Conservation (phyloP, 1,140 invertebrate species). For the Lasaia peninsularis region DNA sequence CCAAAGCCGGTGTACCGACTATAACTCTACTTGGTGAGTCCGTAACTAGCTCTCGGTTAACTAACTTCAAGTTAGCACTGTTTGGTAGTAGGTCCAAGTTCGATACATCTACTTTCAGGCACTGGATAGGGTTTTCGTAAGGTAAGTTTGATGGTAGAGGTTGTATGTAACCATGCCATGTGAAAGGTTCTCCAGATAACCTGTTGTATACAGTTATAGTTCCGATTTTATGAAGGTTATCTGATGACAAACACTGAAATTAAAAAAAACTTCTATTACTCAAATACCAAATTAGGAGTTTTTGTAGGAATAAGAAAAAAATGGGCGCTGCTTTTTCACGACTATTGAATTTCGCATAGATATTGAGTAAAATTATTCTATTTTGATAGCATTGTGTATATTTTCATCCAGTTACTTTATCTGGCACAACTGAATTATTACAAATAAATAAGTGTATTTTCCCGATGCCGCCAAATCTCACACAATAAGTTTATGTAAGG, state of each 20-base stretch:
- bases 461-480: too few species aligned
- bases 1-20: constrained; percentile 38
- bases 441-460: too few species aligned
- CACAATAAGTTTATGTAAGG: too few species aligned
- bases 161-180: constrained; percentile 45
- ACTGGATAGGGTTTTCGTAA: constrained; percentile 21
- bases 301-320: too few species aligned
- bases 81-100: constrained; percentile 49
- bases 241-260: constrained; percentile 41
- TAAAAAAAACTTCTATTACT: constrained; percentile 2
- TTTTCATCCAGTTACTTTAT: too few species aligned
- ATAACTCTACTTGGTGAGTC: constrained; percentile 41
- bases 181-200: constrained; percentile 45
- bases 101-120: constrained; percentile 40
- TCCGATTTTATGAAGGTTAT: constrained; percentile 27
- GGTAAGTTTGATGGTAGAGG: constrained; percentile 29
- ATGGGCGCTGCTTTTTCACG: too few species aligned
- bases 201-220: constrained; percentile 54
- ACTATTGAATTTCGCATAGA: too few species aligned
- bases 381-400: too few species aligned
- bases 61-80: constrained; percentile 45
- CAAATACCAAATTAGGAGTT: not conserved
- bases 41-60: constrained; percentile 39
- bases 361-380: too few species aligned
- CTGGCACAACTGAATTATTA: too few species aligned